phyloP scores from a whole-genome alignment of 1,140 invertebrate genomes.

The Ceratina japonica region DNA sequence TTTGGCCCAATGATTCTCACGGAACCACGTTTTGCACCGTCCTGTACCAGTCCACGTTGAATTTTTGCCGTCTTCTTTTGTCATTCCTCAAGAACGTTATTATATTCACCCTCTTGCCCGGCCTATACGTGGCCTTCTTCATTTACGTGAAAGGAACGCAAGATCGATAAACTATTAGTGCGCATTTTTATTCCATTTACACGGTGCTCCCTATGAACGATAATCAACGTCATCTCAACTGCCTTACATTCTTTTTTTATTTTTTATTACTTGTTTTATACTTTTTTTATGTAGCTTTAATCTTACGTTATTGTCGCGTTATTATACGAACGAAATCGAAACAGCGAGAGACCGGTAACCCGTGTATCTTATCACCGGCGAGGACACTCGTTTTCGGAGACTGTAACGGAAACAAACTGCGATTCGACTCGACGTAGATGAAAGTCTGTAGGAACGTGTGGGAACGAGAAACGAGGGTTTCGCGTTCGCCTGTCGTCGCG shows the following conservation, averaged over 20 bases:
- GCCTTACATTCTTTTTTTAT: not conserved
- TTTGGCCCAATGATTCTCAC: not conserved
- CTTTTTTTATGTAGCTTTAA: not conserved
- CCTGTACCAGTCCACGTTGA: not conserved
- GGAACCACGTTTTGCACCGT: not conserved
- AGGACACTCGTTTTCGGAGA: too few relatives aligned
- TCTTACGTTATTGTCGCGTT: not conserved
- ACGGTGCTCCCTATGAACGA: too few relatives aligned
- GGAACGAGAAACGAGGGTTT: slow-evolving; percentile 20
- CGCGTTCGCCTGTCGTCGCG: not conserved
- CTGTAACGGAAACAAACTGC: not conserved
- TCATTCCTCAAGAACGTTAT: slow-evolving; percentile 50
- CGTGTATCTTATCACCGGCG: too few relatives aligned
- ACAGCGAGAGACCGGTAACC: not conserved
- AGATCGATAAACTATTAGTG: slow-evolving; percentile 11
- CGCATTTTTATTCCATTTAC: not conserved
- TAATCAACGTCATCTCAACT: too few relatives aligned
- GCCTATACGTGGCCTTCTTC: slow-evolving; percentile 49
- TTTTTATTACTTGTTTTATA: not conserved
- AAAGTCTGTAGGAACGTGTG: not conserved
- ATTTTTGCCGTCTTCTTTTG: not conserved
- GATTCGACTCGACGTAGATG: not conserved
- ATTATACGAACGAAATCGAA: too few relatives aligned
- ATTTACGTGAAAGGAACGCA: slow-evolving; percentile 39
- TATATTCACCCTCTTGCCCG: slow-evolving; percentile 51